Evolutionary conservation across 1,140 invertebrate species (phyloP), one percentile per base, ranked within the genome.

Genomic region (Bilobella aurantiaca): DNA sequence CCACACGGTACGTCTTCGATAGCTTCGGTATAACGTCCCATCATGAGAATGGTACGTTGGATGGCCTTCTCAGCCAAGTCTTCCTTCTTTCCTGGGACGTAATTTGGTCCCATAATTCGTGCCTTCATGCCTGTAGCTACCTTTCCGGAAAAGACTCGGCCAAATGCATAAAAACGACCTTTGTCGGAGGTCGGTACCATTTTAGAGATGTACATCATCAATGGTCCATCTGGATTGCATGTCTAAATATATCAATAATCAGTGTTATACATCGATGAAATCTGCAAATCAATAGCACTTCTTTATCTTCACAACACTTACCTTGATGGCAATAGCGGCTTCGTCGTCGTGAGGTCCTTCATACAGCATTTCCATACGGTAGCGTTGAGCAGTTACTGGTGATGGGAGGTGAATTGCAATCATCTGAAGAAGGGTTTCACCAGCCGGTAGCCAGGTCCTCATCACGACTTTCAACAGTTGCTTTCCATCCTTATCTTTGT

Each of bases 191-290:
- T 99, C 64, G 97, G 97, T 79, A 99, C 97, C 97, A 99, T 99
- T 82, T 99, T 99, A 27, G 95, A 98, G 69, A 99, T 85, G 84
- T 99, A 99, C 96, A 99, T 99, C 96, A 99, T 99, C 29, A 99
- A 83, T 25, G 94, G 96, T 70, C 87, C 97, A 73, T 96, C 89
- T 5, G 94, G 88, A 80, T 99, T 92, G 78, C 96, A 99, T 75
- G 79, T 90, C 86, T 94, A 82, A 66, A 81, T 77, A 65, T 46
- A 71, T 69, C 63, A 68, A 61, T 69, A 62, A 60, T n/a, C n/a
- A n/a, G n/a, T n/a, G n/a, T n/a, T n/a, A n/a, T n/a, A n/a, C n/a
- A n/a, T n/a, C n/a, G n/a, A n/a, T n/a, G n/a, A n/a, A n/a, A n/a
- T n/a, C n/a, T n/a, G n/a, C n/a, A 69, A 62, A 42, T 30, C 1